Base-by-base conservation (phyloP, 2,113 vertebrate genomes). In the Calonectris borealis region DNA sequence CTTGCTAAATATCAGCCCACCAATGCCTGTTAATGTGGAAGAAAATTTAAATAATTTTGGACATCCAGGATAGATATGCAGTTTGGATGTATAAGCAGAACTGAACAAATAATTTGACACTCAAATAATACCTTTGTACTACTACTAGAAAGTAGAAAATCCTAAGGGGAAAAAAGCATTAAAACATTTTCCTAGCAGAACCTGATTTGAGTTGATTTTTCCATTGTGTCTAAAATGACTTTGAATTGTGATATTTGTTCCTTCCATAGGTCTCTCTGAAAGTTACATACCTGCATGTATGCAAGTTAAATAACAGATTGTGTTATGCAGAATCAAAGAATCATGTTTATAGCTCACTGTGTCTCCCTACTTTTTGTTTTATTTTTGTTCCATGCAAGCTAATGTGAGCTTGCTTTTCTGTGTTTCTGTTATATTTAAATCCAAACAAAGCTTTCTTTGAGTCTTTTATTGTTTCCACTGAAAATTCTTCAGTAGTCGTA, bases 261-360 rank as follows among this genome's bases (percentile, higher is more conserved):
- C 49, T 88, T 83, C 17, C 13, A 3, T 62, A 13, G 10, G 13
- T 65, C 4, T 68, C 20, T 79, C n/a, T 89, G n/a, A 52, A 76
- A 44, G 15, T 71, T 65, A 11, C 0, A 0, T 75, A 61, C 16
- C 14, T 64, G 25, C 26, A 18, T 61, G 46, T 1, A 2, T 85
- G 9, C 27, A 49, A 55, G 12, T 79, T 82, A 62, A 81, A 51
- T 38, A 58, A n/a, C 14, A 34, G 44, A 38, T 22, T 27, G 24
- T 0, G 0, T 92, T 92, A 60, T 9, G 15, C 9, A 27, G 61
- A n/a, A 68, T 52, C 58, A 76, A 64, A 71, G 16, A 78, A 44
- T 48, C 16, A 13, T 57, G 24, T 86, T 82, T 60, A 25, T 72
- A 51, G 7, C 20, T 94, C n/a, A 15, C 22, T 77, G 3, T 36